Evolutionary conservation across 2,888 invertebrate species (phyloP), one percentile per base, ranked within the genome.

Genomic region (Nasonovia ribisnigri): DNA sequence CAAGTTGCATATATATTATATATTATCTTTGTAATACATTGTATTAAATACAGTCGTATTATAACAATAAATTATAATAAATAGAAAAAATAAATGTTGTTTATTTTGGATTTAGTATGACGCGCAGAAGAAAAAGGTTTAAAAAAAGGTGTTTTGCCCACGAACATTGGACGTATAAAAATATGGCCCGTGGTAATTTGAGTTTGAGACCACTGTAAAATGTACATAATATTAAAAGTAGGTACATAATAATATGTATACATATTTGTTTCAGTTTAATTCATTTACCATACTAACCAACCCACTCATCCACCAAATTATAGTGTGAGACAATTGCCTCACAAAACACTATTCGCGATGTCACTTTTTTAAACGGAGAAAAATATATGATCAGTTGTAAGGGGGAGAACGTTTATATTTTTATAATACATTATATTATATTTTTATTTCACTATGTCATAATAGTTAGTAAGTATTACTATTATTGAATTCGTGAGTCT

Each of bases 331-430:
- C 24, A 84, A 84, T 84, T 42, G 42, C 42, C 8, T 20, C 84
- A 84, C 84, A 36, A 84, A 84, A 84, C 1, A 3, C 13, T 84
- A 42, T 24, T 42, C 3, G 36, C 6, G 36, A n/a, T 10, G 42
- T 1, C 1, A 42, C 20, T 8, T 36, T 84, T 24, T 24, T 8
- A 84, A 42, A 54, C 24, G 6, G 6, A n/a, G 13, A 13, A 3
- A 67, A 67, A 67, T 54, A n/a, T n/a, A n/a, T 67, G 60, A n/a
- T 67, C n/a, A 67, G n/a, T 67, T 67, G n/a, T 29, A 67, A n/a
- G 13, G n/a, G n/a, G 4, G 60, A 67, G 60, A 60, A 29, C 11
- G n/a, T 67, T 46, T 46, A 46, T 46, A 46, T 46, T 46, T 46
- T n/a, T 36, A 16, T 5, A 36, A 36, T 36, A n/a, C 36, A 67